These are phyloP conservation scores for Dyspetes luteomarginatus DNA, from an alignment of 2,888 invertebrate species.

Conservation along the genomic window DNA sequence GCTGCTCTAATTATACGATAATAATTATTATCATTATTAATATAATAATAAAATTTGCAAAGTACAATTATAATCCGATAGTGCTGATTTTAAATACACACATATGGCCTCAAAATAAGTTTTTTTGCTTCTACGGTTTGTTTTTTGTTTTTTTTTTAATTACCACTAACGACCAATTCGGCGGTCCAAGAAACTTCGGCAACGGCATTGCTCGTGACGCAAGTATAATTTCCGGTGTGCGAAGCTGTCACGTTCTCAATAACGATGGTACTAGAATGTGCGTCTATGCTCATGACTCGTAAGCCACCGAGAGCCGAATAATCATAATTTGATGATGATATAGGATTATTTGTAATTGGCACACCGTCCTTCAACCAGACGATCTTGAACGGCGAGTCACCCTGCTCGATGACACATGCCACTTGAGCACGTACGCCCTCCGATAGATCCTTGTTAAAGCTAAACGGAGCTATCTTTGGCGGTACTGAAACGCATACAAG, in stretches of 20 bases:
- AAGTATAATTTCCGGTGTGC: slow-evolving; percentile 96
- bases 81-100: slow-evolving; percentile 33
- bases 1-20: slow-evolving; percentile 23
- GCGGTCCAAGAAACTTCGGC: slow-evolving; percentile 84
- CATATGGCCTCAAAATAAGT: slow-evolving; percentile 5
- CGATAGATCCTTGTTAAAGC: slow-evolving; percentile 86
- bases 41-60: slow-evolving; percentile 2
- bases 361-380: slow-evolving; percentile 96
- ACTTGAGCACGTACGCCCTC: slow-evolving; percentile 96
- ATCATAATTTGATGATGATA: slow-evolving; percentile 70
- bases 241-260: slow-evolving; percentile 93
- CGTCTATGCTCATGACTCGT: slow-evolving; percentile 86
- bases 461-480: slow-evolving; percentile 95
- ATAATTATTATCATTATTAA: slow-evolving; percentile 2
- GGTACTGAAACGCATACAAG: slow-evolving; percentile 87
- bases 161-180: slow-evolving; percentile 84
- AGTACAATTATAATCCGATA: slow-evolving; percentile 18
- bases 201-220: slow-evolving; percentile 94
- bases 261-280: slow-evolving; percentile 93
- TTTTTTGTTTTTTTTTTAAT: slow-evolving; percentile 67
- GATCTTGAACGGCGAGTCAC: slow-evolving; percentile 95
- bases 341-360: slow-evolving; percentile 86
- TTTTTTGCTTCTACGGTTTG: slow-evolving; percentile 15
- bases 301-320: slow-evolving; percentile 73
- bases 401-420: slow-evolving; percentile 95